A percentile compares a stretch with the other conserved stretches of the same genome.
phyloP scores from a whole-genome alignment of 2,113 vertebrate genomes.

The Phaethornis superciliosus region DNA sequence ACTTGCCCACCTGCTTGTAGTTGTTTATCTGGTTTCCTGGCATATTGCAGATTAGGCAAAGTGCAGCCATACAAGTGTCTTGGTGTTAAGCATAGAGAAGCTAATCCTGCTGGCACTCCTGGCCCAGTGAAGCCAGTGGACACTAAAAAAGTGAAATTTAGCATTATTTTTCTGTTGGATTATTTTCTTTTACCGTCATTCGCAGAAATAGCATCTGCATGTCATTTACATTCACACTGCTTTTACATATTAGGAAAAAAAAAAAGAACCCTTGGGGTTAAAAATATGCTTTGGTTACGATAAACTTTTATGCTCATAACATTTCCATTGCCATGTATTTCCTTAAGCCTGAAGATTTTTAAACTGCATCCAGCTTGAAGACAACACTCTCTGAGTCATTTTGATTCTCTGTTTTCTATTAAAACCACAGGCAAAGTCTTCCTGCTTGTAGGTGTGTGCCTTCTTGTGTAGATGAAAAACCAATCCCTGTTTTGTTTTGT shows the following conservation, averaged over 20 bases:
- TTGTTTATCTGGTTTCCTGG: not conserved
- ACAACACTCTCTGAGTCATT: not conserved
- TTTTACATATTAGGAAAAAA: slow-evolving; percentile 30
- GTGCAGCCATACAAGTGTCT: not conserved
- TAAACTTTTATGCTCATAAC: slow-evolving; percentile 54
- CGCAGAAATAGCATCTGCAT: slow-evolving; percentile 66
- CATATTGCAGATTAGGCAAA: not conserved
- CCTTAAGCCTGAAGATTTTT: slow-evolving; percentile 62
- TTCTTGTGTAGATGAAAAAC: not conserved
- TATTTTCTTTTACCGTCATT: slow-evolving; percentile 44
- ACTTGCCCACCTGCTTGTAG: slow-evolving; percentile 28
- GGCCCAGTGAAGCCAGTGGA: slow-evolving; percentile 25
- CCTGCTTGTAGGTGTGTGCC: not conserved
- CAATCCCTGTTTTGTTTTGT: not conserved
- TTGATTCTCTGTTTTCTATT: not conserved
- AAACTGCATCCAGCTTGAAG: slow-evolving; percentile 57
- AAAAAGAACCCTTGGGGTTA: slow-evolving; percentile 4
- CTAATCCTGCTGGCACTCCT: slow-evolving; percentile 1
- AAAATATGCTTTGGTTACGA: slow-evolving; percentile 52
- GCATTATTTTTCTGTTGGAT: not conserved
- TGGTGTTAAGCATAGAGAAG: not conserved
- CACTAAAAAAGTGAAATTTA: not conserved
- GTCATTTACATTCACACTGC: slow-evolving; percentile 65
- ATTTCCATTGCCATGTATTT: slow-evolving; percentile 68
- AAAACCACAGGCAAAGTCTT: slow-evolving; percentile 22